Percentiles rank a stretch among this genome's conserved stretches.
Conservation (phyloP, 1,140 invertebrate genomes). For the Drosophila persimilis region DNA sequence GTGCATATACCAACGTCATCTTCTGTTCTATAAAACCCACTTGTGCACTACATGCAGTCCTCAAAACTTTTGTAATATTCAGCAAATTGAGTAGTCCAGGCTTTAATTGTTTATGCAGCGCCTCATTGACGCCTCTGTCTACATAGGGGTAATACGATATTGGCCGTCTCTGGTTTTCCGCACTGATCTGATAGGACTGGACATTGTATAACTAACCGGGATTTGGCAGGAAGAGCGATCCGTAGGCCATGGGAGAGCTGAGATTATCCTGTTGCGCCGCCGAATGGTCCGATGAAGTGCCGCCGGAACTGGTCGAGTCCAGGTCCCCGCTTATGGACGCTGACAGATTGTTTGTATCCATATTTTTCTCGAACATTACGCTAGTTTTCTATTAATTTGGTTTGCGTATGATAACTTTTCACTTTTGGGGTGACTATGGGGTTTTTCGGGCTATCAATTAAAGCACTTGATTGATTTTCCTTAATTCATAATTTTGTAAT, state of each 20-base stretch:
- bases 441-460: not conserved
- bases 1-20: not conserved
- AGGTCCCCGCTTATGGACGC: constrained; percentile 73
- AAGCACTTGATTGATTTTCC: no score
- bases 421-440: not conserved
- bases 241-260: constrained; percentile 78
- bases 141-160: constrained; percentile 54
- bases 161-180: constrained; percentile 14
- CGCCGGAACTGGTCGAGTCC: constrained; percentile 80
- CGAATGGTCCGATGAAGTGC: constrained; percentile 78
- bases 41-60: constrained; percentile 40
- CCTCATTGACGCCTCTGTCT: constrained; percentile 68
- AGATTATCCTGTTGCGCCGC: constrained; percentile 74
- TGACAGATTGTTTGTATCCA: constrained; percentile 72
- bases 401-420: not conserved
- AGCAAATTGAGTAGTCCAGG: constrained; percentile 65
- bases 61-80: constrained; percentile 65
- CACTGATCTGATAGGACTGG: constrained; percentile 50
- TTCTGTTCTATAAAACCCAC: constrained; percentile 3
- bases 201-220: constrained; percentile 59
- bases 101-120: constrained; percentile 78
- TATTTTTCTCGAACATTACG: constrained; percentile 77
- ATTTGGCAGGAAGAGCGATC: constrained; percentile 74
- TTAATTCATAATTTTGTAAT: no score
- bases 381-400: not conserved